A percentile compares a stretch with the other conserved stretches of the same genome.
phyloP scores from a whole-genome alignment of 2,797 vertebrate genomes.

The Tadarida brasiliensis region DNA sequence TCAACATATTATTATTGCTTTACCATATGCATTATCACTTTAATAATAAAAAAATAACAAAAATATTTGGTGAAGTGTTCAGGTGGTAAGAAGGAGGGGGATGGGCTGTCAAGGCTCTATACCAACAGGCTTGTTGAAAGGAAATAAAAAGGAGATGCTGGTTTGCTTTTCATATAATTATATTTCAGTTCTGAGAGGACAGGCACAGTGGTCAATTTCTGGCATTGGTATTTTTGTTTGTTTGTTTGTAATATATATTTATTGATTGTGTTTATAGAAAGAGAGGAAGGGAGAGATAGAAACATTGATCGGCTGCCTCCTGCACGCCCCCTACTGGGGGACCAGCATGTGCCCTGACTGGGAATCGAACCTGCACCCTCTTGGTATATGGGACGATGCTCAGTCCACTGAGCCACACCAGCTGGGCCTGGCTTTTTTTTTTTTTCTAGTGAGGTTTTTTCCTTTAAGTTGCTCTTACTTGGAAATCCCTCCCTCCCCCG shows the following conservation, averaged over 20 bases:
- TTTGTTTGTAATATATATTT: too few species aligned
- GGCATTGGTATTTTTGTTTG: neutral
- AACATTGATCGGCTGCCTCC: too few species aligned
- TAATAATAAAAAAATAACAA: neutral
- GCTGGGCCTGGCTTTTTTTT: too few species aligned
- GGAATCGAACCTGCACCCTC: too few species aligned
- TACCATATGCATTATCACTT: neutral
- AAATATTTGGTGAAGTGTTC: neutral
- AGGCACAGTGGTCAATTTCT: neutral
- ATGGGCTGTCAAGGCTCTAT: neutral
- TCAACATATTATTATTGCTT: neutral
- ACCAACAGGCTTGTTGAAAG: neutral
- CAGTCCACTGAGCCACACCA: too few species aligned
- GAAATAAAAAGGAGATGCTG: neutral
- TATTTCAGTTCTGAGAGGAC: neutral
- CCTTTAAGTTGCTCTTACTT: neutral
- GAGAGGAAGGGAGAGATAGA: too few species aligned
- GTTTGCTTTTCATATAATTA: neutral
- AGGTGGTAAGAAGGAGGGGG: rapidly evolving
- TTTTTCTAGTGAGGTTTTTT: neutral
- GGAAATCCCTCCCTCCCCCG: neutral
- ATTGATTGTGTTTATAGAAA: too few species aligned
- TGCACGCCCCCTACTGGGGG: too few species aligned
- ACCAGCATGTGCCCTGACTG: too few species aligned
- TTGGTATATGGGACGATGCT: too few species aligned